Evolutionary conservation across 2,113 vertebrate species (phyloP).

Genomic region (Pachyramphus minor): DNA sequence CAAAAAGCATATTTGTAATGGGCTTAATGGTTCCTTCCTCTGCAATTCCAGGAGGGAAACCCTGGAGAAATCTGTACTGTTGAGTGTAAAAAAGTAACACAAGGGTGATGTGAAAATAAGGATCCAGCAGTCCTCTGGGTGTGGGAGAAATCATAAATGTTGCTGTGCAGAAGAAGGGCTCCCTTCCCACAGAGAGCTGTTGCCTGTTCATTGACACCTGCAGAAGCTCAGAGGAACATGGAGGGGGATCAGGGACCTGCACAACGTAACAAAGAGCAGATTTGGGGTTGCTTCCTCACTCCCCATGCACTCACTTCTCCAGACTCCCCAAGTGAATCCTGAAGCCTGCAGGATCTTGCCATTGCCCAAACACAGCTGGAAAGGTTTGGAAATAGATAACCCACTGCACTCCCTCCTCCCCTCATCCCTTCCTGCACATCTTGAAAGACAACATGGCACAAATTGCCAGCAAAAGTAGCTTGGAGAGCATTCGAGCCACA

Average conservation of each 20-base stretch:
- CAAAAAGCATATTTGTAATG: not conserved
- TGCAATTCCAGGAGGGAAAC: not conserved
- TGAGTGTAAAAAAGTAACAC: not conserved
- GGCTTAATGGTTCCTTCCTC: not conserved
- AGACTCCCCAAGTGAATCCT: not conserved
- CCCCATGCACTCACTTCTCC: not conserved
- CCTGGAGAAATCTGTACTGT: not conserved
- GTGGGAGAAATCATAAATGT: fast-evolving
- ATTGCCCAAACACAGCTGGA: not conserved
- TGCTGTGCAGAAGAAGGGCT: not conserved
- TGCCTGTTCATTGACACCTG: not conserved
- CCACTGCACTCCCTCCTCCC: not conserved
- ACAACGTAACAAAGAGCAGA: not conserved
- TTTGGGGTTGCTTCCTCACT: not conserved
- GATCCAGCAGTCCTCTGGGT: not conserved
- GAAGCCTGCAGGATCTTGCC: not conserved
- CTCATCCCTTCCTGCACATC: not conserved
- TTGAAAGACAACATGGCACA: not conserved
- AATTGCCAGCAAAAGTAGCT: not conserved
- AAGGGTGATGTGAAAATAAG: not conserved
- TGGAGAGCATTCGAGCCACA: not conserved
- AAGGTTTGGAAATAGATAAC: not conserved
- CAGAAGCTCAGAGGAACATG: not conserved
- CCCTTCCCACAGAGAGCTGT: fast-evolving
- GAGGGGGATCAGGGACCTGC: not conserved